A percentile compares a stretch with the other conserved stretches of the same genome.
Conservation (phyloP, 2,888 invertebrate genomes). For the Acheta domesticus region DNA sequence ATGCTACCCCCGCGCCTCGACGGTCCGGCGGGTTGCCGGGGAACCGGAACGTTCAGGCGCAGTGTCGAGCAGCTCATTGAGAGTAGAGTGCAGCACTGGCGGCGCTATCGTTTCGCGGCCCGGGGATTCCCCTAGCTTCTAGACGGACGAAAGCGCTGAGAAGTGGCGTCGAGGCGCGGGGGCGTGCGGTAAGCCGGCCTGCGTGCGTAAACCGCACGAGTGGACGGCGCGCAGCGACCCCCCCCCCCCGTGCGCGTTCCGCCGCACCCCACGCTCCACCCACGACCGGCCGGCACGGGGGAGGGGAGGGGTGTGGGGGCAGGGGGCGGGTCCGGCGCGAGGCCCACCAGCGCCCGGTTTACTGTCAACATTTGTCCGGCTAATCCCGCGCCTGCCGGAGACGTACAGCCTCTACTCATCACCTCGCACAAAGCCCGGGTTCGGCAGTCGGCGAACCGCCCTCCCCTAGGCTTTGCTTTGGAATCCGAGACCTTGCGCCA, state of each 20-base stretch:
- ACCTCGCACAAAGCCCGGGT: constrained; percentile 30
- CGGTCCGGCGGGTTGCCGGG: not conserved
- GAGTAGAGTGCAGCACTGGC: too few relatives aligned
- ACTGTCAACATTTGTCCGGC: constrained; percentile 37
- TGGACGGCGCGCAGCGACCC: not conserved
- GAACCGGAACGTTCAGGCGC: not conserved
- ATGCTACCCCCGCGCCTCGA: not conserved
- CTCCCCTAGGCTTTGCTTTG: not conserved
- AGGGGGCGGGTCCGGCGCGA: not conserved
- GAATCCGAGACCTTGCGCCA: constrained; percentile 23
- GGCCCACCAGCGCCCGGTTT: constrained; percentile 25
- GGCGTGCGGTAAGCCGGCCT: not conserved
- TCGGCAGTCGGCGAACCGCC: constrained; percentile 25
- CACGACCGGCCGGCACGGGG: too few relatives aligned
- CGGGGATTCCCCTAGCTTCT: too few relatives aligned
- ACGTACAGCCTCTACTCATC: constrained; percentile 35
- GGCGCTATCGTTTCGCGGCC: too few relatives aligned
- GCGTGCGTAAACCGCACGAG: not conserved
- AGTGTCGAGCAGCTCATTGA: not conserved
- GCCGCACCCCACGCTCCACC: too few relatives aligned
- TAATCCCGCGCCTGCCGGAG: constrained; percentile 33
- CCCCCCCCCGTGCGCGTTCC: not conserved
- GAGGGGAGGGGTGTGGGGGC: too few relatives aligned
- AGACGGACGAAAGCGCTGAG: too few relatives aligned
- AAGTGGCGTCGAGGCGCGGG: not conserved